Evolutionary conservation across 2,113 vertebrate species (phyloP).

Genomic region (Brachypodius melanocephalos): DNA sequence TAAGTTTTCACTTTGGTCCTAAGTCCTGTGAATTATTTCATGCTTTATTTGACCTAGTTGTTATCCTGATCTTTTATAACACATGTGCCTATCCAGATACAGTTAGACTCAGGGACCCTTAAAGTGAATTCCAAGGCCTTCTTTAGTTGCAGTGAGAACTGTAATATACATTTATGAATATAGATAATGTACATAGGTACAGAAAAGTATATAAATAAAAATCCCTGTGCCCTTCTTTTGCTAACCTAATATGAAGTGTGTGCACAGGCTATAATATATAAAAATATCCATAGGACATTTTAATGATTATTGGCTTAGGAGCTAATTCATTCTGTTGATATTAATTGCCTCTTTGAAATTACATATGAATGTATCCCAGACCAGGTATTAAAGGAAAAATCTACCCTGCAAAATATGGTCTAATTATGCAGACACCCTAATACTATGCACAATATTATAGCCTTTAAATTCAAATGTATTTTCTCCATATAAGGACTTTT

Average conservation of each 20-base stretch:
- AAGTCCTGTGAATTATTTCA: not conserved
- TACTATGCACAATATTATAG: not conserved
- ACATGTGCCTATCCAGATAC: not conserved
- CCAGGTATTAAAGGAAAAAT: not conserved
- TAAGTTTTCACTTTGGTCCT: not conserved
- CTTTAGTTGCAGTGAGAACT: not conserved
- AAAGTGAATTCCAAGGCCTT: not conserved
- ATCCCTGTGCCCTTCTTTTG: not conserved
- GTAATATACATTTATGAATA: not conserved
- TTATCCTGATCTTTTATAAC: not conserved
- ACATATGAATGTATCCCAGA: not conserved
- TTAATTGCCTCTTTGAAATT: not conserved
- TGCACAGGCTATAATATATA: not conserved
- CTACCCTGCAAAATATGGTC: not conserved
- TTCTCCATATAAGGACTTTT: not conserved
- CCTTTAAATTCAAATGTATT: not conserved
- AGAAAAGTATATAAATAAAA: not conserved
- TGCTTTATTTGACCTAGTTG: not conserved
- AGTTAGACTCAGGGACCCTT: not conserved
- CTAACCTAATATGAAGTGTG: not conserved
- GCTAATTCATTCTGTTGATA: not conserved
- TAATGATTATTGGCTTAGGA: not conserved
- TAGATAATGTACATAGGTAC: not conserved
- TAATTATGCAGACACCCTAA: not conserved
- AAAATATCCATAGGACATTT: not conserved